Evolutionary conservation across 53 echinoderm and acorn worm species (phyloP).

Genomic region (Glandiceps talaboti): DNA sequence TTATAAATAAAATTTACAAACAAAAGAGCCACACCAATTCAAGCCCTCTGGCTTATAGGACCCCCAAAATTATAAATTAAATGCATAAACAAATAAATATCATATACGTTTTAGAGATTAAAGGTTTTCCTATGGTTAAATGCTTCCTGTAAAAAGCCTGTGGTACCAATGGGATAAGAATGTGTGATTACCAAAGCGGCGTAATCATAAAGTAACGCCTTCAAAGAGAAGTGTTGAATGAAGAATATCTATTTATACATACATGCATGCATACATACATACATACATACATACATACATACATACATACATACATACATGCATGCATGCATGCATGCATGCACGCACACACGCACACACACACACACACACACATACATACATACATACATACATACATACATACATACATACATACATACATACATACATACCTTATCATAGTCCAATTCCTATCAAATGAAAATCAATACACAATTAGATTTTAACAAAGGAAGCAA

Average conservation of each 20-base stretch:
- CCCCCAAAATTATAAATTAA: neutral
- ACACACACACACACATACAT: neutral
- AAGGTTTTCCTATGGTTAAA: too few species aligned
- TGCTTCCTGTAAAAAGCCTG: too few species aligned
- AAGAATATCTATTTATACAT: neutral
- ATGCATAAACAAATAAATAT: neutral
- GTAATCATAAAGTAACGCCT: too few species aligned
- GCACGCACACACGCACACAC: neutral
- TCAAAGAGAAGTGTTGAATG: too few species aligned
- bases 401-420: neutral
- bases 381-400: neutral
- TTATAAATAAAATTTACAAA: too few species aligned
- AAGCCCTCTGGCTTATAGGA: neutral
- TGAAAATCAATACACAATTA: too few species aligned
- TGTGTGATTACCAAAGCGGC: too few species aligned
- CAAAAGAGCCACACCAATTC: neutral
- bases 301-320: neutral
- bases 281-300: neutral
- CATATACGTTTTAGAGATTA: too few species aligned
- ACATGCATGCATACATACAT: neutral
- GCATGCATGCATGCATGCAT: neutral
- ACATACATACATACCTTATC: neutral
- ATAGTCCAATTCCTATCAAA: too few species aligned
- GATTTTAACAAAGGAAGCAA: too few species aligned
- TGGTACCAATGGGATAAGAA: too few species aligned